Evolutionary conservation across 2,113 vertebrate genomes (phyloP), one percentile per base, ranked within the genome.

Genomic region (Nettapus auritus): DNA sequence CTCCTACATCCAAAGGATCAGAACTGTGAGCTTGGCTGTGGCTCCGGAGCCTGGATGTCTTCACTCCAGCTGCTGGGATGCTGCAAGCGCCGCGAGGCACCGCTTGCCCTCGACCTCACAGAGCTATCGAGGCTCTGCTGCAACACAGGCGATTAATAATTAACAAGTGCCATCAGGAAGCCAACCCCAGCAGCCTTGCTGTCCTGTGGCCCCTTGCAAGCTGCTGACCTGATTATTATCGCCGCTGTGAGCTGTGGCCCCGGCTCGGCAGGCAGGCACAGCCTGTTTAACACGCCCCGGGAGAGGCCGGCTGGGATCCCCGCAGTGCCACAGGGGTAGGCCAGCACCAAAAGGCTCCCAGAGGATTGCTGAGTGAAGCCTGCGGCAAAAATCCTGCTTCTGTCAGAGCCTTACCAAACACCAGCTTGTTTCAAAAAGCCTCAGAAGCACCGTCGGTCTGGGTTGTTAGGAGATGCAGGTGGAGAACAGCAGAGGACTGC

Each of bases 111-210:
- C 3, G 0, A 74, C 83, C 76, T 88, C 80, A 46, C 71, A 74
- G 60, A 59, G 71, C 26, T 64, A 42, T 82, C 20, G 33, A 74
- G 71, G 71, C 36, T 42, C 34, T 89, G 70, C 68, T 66, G 31
- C 18, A 83, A 92, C 34, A 74, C 29, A 29, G 71, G 7, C 3
- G 4, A 89, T 96, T 95, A 95, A 96, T 94, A 84, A 95, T 94
- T 95, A 94, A 94, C 82, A 42, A 90, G 66, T 66, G 62, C 77
- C 90, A 88, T 87, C 77, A 86, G 83, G 82, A 92, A 68, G 68
- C 52, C 82, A 88, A 81, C 12, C 91, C 75, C 69, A 86, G 55
- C 88, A 88, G 29, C 81, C 62, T 75, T 38, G 62, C 57, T 62
- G 80, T 81, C 80, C 81, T 1, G 0, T 23, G 81, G 93, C 42